Conservation (phyloP, 2,888 invertebrate genomes). For the Bombylius discolor region DNA sequence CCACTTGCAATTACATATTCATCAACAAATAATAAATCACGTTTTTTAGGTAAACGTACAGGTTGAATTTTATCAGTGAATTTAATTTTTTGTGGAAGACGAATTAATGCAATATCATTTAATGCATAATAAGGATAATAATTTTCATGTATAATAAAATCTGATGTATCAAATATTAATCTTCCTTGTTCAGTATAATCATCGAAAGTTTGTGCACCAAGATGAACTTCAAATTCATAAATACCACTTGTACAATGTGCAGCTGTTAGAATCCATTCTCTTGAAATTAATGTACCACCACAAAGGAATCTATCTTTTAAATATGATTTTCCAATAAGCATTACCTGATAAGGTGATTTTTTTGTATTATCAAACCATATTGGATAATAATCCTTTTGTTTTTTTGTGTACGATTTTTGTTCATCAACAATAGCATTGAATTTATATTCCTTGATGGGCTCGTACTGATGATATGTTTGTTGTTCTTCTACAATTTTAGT, state of each 20-base stretch:
- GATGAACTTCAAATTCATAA: conserved; percentile 29
- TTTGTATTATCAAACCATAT: conserved; percentile 1
- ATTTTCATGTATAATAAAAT: conserved; percentile 29
- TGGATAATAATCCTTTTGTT: neutral
- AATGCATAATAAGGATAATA: conserved; percentile 28
- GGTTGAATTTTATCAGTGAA: conserved; percentile 29
- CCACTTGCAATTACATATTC: conserved; percentile 30
- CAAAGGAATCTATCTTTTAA: conserved; percentile 31
- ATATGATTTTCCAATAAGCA: conserved; percentile 32
- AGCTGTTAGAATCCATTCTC: conserved; percentile 33
- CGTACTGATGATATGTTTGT: neutral
- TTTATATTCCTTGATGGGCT: neutral
- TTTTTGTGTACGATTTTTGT: neutral
- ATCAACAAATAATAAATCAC: conserved; percentile 19
- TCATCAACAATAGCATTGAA: neutral
- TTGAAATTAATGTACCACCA: conserved; percentile 31
- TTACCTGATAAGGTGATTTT: conserved; percentile 34
- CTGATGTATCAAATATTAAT: conserved; percentile 24
- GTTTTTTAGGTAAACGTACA: conserved; percentile 22
- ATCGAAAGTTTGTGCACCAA: conserved; percentile 30
- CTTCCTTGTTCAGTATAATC: conserved; percentile 24
- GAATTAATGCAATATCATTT: conserved; percentile 32
- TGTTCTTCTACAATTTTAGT: neutral
- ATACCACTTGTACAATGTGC: conserved; percentile 32
- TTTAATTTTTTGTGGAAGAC: conserved; percentile 23